Conservation (phyloP, 2,888 invertebrate species). For the Parnassius mnemosyne region DNA sequence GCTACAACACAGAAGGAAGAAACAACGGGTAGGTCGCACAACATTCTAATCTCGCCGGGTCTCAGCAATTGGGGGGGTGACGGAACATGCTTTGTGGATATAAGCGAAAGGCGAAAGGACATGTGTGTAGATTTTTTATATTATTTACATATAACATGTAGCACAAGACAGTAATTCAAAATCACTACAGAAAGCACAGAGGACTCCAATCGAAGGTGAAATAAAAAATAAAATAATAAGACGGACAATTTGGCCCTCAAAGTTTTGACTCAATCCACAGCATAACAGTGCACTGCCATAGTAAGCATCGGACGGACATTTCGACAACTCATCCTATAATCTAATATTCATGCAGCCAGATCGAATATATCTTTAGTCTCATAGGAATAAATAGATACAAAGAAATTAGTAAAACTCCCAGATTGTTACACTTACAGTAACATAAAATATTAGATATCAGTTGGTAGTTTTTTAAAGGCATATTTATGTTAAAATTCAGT, state of each 20-base stretch:
- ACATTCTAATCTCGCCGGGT: constrained; percentile 2
- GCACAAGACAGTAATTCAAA: neutral
- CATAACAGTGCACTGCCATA: constrained; percentile 9
- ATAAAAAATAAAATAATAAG: neutral
- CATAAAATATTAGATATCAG: too few species aligned
- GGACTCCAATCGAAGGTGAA: neutral
- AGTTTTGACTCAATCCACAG: neutral
- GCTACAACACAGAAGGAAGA: constrained; percentile 3
- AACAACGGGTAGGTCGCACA: neutral
- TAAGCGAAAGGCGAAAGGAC: neutral
- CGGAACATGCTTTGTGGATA: constrained; percentile 13
- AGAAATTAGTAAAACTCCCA: neutral
- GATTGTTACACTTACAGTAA: too few species aligned
- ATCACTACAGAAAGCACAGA: constrained; percentile 14
- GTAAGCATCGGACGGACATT: constrained; percentile 14
- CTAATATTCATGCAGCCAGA: constrained; percentile 14
- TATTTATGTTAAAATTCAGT: too few species aligned
- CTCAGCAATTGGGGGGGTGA: constrained; percentile 4
- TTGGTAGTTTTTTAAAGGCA: too few species aligned
- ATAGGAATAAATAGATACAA: constrained; percentile 21
- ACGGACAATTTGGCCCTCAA: neutral
- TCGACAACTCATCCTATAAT: constrained; percentile 2
- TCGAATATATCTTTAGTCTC: neutral
- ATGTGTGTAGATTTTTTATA: neutral
- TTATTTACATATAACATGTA: neutral